Percentiles rank a stretch among this genome's conserved stretches.
Conservation (phyloP, 2,888 invertebrate genomes). For the Pollenia amentaria region DNA sequence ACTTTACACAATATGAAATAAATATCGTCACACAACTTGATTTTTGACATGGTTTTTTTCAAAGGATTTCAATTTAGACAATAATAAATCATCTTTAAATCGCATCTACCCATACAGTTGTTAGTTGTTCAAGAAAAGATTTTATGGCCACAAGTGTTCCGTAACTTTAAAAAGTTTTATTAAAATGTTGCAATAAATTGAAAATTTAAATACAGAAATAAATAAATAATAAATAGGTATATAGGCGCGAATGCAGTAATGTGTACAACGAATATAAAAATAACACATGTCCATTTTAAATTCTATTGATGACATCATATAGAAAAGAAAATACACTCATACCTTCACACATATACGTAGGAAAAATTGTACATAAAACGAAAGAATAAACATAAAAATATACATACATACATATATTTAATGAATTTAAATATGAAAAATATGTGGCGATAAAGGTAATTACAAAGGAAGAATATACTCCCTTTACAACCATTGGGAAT, state of each 20-base stretch:
- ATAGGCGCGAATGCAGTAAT: neutral
- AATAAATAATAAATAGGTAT: neutral
- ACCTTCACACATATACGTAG: neutral
- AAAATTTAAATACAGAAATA: neutral
- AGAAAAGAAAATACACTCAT: constrained; percentile 21
- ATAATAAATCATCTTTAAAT: too few relatives aligned
- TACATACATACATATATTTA: neutral
- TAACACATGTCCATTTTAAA: constrained; percentile 44
- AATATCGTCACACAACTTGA: too few relatives aligned
- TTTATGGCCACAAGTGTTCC: too few relatives aligned
- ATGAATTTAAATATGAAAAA: constrained; percentile 51
- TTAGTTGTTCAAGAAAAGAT: too few relatives aligned
- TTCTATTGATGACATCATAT: constrained; percentile 67
- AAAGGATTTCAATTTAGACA: too few relatives aligned
- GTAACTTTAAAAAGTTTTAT: too few relatives aligned
- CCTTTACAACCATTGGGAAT: constrained; percentile 3
- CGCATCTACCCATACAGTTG: too few relatives aligned
- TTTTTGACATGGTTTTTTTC: too few relatives aligned
- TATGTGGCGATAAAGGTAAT: neutral
- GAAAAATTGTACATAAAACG: neutral
- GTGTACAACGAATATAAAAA: neutral
- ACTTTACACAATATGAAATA: too few relatives aligned
- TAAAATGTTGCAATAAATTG: neutral
- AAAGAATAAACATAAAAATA: neutral
- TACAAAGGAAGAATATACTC: neutral